A percentile compares a stretch with the other conserved stretches of the same genome.
Conservation (phyloP, 2,113 vertebrate species). For the Lagopus leucura region DNA sequence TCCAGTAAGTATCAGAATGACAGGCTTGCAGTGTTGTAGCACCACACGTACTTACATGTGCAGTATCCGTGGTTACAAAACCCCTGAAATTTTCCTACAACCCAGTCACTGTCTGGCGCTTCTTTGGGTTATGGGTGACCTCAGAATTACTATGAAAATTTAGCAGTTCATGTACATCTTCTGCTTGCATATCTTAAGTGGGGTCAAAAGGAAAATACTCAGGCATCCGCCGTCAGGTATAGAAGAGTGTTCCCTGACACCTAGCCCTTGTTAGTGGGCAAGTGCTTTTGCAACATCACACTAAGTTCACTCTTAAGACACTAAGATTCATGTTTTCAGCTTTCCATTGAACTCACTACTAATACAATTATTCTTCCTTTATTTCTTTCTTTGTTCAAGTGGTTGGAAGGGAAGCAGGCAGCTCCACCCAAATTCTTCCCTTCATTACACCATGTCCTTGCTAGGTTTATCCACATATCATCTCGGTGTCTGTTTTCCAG, state of each 20-base stretch:
- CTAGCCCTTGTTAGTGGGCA: neutral
- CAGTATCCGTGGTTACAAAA: neutral
- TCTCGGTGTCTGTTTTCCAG: neutral
- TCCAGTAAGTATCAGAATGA: slow-evolving; percentile 4
- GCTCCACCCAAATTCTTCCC: slow-evolving; percentile 34
- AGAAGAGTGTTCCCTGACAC: neutral
- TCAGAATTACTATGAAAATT: neutral
- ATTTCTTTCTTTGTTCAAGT: slow-evolving; percentile 13
- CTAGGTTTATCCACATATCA: slow-evolving; percentile 18
- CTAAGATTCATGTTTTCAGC: neutral
- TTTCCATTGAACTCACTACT: neutral
- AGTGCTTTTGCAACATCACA: fast-evolving
- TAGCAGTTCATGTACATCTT: neutral
- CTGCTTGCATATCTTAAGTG: neutral
- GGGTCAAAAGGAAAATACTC: neutral
- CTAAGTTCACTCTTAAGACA: neutral
- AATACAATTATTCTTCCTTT: neutral
- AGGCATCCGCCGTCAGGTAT: neutral
- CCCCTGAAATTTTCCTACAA: neutral
- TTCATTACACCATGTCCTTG: neutral
- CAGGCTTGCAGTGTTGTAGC: neutral
- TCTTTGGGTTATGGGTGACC: neutral
- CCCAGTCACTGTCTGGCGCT: neutral
- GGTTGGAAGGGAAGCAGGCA: neutral
- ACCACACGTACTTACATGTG: neutral